Evolutionary conservation across 2,113 vertebrate species (phyloP), one percentile per base, ranked within the genome.

Genomic region (Atrichornis clamosus): DNA sequence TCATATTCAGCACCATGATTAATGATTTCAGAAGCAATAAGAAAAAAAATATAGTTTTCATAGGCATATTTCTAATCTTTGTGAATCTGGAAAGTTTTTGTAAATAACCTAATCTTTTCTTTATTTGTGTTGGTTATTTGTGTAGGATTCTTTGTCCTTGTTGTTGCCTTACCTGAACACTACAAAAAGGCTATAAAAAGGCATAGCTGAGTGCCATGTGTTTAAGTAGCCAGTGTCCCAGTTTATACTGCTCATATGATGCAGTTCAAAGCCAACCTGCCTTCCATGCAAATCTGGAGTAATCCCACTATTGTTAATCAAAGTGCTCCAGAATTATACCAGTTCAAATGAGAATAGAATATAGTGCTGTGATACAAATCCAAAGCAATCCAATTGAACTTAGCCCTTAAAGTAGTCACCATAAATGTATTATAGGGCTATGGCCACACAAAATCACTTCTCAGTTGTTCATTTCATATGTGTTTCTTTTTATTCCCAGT

Each of bases 21-120:
- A 96, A 90, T 69, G 47, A 90, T 84, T 94, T 95, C 83, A 90
- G 49, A 79, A 93, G 79, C 52, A 91, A 80, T 78, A 78, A 84
- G 67, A 72, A 87, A 90, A 90, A 93, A 95, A 89, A 33, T 82
- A 92, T 27, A 60, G 78, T 93, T 97, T 96, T 95, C 89, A 77
- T 75, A 8, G 26, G 22, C 27, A 32, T 74, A 69, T 87, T 79
- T 82, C 42, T 77, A 77, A 74, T 76, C 50, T 19, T 76, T 56
- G 23, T 75, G 58, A 81, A 79, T 88, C 44, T 84, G 67, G 12
- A 37, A 85, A 72, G 28, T 76, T 93, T 64, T 18, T 90, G 47
- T 59, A 88, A 90, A 75, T 46, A 87, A 42, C 2, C 16, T 39
- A 21, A 33, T 79, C 7, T 84, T 63, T 26, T 58, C 26, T 83